Conservation (phyloP, 2,888 invertebrate species). For the Leptinotarsa rubiginosa region DNA sequence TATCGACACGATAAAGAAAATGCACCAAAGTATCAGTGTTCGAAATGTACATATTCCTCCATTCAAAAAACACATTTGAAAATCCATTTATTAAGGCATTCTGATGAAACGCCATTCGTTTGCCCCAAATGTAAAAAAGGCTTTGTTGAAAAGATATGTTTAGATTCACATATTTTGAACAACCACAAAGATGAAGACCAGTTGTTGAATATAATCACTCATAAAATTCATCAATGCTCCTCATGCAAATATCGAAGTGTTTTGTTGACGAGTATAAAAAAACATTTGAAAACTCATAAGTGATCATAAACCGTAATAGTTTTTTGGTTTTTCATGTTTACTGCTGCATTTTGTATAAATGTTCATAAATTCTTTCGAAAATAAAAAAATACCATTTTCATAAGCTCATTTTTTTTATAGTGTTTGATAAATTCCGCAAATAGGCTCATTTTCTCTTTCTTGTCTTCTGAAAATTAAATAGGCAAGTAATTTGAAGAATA, state of each 20-base stretch:
- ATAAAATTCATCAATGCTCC: conserved; percentile 33
- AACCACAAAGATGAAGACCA: conserved; percentile 31
- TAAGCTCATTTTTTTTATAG: too few relatives aligned
- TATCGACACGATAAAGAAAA: conserved; percentile 14
- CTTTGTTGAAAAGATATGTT: conserved; percentile 30
- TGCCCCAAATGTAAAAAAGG: conserved; percentile 36
- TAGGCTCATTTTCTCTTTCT: too few relatives aligned
- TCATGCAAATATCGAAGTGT: conserved; percentile 30
- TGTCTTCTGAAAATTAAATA: too few relatives aligned
- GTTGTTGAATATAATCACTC: conserved; percentile 27
- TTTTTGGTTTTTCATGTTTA: too few relatives aligned
- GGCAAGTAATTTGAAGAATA: too few relatives aligned
- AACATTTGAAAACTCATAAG: conserved; percentile 34
- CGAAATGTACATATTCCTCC: conserved; percentile 18
- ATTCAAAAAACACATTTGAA: conserved; percentile 25
- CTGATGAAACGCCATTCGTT: conserved; percentile 3
- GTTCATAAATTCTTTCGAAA: too few relatives aligned
- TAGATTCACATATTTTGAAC: conserved; percentile 39
- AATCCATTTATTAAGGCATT: conserved; percentile 36
- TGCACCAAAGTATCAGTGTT: conserved; percentile 15
- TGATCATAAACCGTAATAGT: not conserved
- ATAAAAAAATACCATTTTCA: too few relatives aligned
- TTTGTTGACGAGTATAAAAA: not conserved
- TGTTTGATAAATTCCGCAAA: too few relatives aligned
- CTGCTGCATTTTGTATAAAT: too few relatives aligned